phyloP scores from a whole-genome alignment of 2,113 vertebrate species.

The Amia ocellicauda region DNA sequence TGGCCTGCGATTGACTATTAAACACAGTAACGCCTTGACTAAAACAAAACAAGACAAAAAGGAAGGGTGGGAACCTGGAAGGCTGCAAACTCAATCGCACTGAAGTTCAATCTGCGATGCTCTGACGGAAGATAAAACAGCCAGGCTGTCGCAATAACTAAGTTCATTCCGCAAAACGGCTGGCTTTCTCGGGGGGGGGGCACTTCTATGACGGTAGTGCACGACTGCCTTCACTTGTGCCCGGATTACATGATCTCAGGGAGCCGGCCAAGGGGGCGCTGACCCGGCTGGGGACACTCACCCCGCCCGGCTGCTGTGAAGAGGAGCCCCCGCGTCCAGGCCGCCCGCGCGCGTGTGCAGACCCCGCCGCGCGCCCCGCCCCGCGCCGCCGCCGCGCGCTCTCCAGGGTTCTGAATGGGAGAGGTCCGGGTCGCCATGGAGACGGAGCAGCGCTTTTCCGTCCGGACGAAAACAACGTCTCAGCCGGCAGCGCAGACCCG shows the following conservation, averaged over 20 bases:
- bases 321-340: background rate
- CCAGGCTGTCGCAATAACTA: too few relatives aligned
- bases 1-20: too few relatives aligned
- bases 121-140: too few relatives aligned
- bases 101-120: too few relatives aligned
- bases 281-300: constrained; percentile 8
- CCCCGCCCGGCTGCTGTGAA: constrained; percentile 9
- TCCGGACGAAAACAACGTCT: constrained; percentile 58
- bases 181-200: too few relatives aligned
- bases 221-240: too few relatives aligned
- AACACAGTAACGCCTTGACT: too few relatives aligned
- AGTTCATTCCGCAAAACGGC: too few relatives aligned
- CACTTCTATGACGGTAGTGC: too few relatives aligned
- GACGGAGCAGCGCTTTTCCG: constrained; percentile 60
- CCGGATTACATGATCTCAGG: background rate
- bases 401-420: constrained; percentile 38
- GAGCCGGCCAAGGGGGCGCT: background rate
- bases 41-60: too few relatives aligned
- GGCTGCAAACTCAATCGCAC: too few relatives aligned
- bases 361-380: constrained; percentile 7
- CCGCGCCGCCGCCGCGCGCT: constrained; percentile 26
- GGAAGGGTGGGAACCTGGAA: too few relatives aligned
- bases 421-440: constrained; percentile 73
- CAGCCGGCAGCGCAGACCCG: constrained; percentile 41
- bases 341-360: background rate